phyloP scores from a whole-genome alignment of 1,140 invertebrate species.

The Mamestra configurata region DNA sequence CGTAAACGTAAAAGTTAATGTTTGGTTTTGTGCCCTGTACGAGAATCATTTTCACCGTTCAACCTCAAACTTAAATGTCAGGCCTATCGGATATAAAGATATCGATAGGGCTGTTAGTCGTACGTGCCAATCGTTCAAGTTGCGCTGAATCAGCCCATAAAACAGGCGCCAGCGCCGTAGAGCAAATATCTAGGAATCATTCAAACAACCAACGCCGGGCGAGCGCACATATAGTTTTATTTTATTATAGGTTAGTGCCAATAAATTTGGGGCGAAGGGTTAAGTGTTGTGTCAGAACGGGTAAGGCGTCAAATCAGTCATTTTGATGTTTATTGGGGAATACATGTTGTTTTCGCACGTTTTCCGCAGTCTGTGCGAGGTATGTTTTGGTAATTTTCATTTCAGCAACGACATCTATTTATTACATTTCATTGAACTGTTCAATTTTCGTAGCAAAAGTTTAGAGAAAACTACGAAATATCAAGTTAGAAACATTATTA shows the following conservation, averaged over 20 bases:
- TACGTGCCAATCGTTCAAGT: constrained; percentile 63
- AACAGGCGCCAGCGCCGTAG: constrained; percentile 45
- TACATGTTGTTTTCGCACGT: neutral
- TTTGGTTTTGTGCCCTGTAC: neutral
- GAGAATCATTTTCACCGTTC: constrained; percentile 30
- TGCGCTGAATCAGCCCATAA: constrained; percentile 62
- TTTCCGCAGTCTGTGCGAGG: neutral
- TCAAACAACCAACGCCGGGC: constrained; percentile 44
- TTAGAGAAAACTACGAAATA: neutral
- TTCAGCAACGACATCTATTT: neutral
- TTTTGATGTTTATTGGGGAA: constrained; percentile 29
- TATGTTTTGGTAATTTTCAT: neutral
- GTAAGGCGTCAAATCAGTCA: constrained; percentile 19
- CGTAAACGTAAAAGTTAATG: constrained; percentile 28
- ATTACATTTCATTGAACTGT: neutral
- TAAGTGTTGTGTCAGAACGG: constrained; percentile 27
- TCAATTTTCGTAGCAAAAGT: neutral
- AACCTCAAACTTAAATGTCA: constrained; percentile 35
- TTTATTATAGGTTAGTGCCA: constrained; percentile 47
- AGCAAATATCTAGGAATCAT: constrained; percentile 55
- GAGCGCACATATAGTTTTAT: constrained; percentile 47
- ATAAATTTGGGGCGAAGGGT: constrained; percentile 49
- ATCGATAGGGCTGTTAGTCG: constrained; percentile 61
- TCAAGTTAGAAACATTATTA: neutral
- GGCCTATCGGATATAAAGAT: constrained; percentile 49